Conservation (phyloP, 2,888 invertebrate genomes). For the Aleiodes testaceus region DNA sequence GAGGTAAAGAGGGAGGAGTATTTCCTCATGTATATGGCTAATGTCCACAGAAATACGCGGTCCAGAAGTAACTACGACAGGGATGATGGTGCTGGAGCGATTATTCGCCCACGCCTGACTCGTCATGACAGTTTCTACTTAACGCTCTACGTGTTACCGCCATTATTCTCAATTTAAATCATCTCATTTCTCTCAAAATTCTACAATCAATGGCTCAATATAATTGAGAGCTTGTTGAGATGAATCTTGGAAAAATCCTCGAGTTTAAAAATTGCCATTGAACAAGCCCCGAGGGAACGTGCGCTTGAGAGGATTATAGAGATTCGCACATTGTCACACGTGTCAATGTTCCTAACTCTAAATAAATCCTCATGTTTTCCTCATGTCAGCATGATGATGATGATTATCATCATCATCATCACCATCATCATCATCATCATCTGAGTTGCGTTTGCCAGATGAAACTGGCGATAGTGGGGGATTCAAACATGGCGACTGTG, state of each 20-base stretch:
- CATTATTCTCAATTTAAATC: neutral
- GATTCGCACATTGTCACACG: conserved; percentile 35
- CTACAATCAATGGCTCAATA: neutral
- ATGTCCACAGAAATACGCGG: conserved; percentile 2
- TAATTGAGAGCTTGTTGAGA: neutral
- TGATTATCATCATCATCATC: conserved; percentile 48
- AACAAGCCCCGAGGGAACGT: no score
- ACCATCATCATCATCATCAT: conserved; percentile 50
- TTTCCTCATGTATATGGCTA: conserved; percentile 4
- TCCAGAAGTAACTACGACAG: neutral
- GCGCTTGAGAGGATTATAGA: no score
- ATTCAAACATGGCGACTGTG: conserved; percentile 70
- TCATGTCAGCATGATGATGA: conserved; percentile 39
- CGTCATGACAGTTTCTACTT: conserved; percentile 5
- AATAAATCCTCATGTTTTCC: conserved; percentile 27
- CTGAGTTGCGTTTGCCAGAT: conserved; percentile 27
- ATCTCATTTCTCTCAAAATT: neutral
- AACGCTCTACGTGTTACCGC: conserved; percentile 1
- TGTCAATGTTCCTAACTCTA: neutral
- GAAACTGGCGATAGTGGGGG: conserved; percentile 61
- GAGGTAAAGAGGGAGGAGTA: conserved; percentile 56
- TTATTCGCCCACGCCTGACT: conserved; percentile 21
- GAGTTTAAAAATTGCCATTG: no score
- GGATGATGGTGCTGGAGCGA: neutral
- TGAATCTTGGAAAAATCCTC: no score